These are phyloP conservation scores for Emys orbicularis DNA, from an alignment of 2,797 vertebrate species.

Conservation along the genomic window DNA sequence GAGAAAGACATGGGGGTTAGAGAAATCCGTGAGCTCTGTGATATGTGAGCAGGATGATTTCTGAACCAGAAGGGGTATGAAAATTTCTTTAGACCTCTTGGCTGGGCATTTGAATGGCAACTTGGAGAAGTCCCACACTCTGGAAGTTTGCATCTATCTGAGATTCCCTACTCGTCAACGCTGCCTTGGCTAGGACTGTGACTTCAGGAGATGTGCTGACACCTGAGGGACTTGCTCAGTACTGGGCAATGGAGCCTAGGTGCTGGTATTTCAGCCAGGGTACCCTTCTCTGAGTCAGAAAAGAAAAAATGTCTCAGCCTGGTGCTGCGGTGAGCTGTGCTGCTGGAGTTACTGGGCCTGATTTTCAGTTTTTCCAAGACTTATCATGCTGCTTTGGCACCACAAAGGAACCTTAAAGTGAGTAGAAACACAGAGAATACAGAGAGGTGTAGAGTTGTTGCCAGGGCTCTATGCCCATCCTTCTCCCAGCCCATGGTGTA, in stretches of 20 bases:
- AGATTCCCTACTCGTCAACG: neutral
- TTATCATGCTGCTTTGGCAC: constrained; percentile 48
- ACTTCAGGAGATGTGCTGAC: neutral
- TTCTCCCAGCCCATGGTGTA: neutral
- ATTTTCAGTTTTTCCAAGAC: constrained; percentile 56
- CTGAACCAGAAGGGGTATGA: neutral
- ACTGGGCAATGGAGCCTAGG: neutral
- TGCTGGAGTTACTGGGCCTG: constrained; percentile 53
- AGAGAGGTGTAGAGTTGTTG: neutral
- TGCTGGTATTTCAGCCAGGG: neutral
- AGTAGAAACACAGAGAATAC: constrained; percentile 30
- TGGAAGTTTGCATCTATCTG: neutral
- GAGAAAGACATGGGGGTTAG: neutral
- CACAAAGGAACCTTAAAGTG: constrained; percentile 54
- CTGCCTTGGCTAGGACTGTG: neutral
- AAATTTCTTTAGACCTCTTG: neutral
- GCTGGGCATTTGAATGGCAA: neutral
- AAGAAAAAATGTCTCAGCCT: constrained; percentile 30
- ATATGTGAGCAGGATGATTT: neutral
- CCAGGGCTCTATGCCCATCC: neutral
- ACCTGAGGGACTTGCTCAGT: neutral
- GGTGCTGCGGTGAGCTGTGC: constrained; percentile 9
- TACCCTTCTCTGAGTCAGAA: neutral
- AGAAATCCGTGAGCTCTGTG: neutral
- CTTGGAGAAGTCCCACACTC: neutral